Base-by-base conservation (phyloP, 2,888 invertebrate genomes). In the Ichneumon xanthorius region DNA sequence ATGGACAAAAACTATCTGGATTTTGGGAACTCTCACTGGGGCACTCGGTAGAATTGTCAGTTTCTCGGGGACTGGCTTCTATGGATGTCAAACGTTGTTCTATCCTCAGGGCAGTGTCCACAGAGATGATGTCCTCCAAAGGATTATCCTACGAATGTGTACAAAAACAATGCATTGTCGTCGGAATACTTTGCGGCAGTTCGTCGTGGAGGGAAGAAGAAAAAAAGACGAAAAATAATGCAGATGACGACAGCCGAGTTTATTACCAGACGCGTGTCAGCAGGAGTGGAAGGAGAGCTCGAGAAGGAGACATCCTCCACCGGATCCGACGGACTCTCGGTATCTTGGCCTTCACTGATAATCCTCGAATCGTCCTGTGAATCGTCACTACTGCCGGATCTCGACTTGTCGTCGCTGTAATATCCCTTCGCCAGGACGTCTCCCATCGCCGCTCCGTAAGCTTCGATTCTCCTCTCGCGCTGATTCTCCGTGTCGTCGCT, bases 371-470 rank as follows among this genome's bases (percentile, higher is more conserved):
- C 87, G 71, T 87, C 86, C 48, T 86, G 86, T 65, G 82, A 86
- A 79, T 89, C 86, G 63, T 89, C 86, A 61, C 68, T 78, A 72
- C 77, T 85, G 11, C 77, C 82, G 22, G 71, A 58, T 22, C 68
- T 63, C 4, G 88, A 82, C 37, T 88, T 87, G 76, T 90, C 88
- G 55, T 90, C 88, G 81, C 87, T 89, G 77, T 86, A 90, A 65
- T 86, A 83, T 89, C 91, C 92, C 90, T 93, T 93, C 68, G 91
- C 91, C 79, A 94, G 92, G 88, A 93, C 93, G 91, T 94, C 93
- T 90, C 92, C 93, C 93, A 94, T 94, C 83, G 86, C 88, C 89
- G 88, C 89, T 82, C 88, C 89, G 89, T 89, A 55, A 80, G 86
- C 89, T 90, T 90, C 90, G 86, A 88, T 92, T 75, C 82, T 89